These are phyloP conservation scores for Chrysocyon brachyurus DNA, from an alignment of 2,797 vertebrate species.

Conservation along the genomic window DNA sequence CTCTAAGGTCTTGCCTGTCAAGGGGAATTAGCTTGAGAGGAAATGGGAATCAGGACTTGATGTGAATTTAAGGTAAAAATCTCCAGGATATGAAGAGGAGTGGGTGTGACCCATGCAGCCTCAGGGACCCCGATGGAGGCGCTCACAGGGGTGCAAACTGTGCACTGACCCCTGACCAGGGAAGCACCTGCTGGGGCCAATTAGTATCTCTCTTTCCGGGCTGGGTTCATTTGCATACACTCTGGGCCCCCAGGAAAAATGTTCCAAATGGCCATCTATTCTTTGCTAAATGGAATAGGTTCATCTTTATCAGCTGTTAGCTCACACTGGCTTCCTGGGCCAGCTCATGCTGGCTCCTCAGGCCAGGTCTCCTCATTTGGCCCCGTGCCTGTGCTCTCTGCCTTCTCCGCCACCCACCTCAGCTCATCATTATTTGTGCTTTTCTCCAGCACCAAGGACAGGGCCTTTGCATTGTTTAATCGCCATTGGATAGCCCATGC, in stretches of 20 bases:
- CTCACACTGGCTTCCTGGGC: neutral
- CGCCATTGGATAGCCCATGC: fast-evolving
- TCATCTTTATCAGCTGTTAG: neutral
- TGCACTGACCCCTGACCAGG: neutral
- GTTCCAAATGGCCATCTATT: neutral
- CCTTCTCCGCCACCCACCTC: neutral
- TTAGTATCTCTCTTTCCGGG: neutral
- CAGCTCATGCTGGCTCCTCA: neutral
- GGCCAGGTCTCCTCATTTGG: neutral
- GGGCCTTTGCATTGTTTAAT: neutral
- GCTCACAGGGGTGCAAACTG: neutral
- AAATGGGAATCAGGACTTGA: neutral
- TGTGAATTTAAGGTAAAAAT: neutral
- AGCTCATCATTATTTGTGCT: neutral
- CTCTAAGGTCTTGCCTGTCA: neutral
- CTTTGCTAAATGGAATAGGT: neutral
- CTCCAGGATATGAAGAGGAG: neutral
- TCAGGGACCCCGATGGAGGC: neutral
- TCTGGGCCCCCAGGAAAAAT: neutral
- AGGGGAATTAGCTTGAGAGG: neutral
- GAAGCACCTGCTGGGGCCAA: conserved; percentile 63
- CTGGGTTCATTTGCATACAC: conserved; percentile 46
- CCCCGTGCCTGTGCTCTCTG: neutral
- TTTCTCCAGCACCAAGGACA: neutral
- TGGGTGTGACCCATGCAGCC: neutral